Evolutionary conservation across 2,113 vertebrate species (phyloP).

Genomic region (Capricornis sumatraensis): DNA sequence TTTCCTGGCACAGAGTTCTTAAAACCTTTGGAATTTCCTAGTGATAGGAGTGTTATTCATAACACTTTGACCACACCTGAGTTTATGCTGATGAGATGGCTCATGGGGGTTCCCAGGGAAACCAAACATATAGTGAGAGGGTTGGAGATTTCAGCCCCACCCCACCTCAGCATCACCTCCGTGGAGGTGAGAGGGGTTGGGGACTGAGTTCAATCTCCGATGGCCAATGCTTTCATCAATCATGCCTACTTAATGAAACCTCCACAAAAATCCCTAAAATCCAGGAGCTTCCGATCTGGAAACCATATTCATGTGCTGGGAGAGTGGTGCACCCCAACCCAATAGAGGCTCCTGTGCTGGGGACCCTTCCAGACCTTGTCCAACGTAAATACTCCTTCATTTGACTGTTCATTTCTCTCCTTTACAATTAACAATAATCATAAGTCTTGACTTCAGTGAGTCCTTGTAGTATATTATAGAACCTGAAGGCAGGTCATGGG

Average conservation of each 20-base stretch:
- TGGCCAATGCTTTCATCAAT: neutral
- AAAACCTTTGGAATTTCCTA: neutral
- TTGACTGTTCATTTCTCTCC: neutral
- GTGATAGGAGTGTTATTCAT: neutral
- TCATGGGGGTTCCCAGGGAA: neutral
- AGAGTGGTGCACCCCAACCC: neutral
- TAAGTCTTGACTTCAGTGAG: neutral
- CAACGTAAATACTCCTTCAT: neutral
- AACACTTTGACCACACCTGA: too few relatives aligned
- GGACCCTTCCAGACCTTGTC: neutral
- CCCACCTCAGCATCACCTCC: neutral
- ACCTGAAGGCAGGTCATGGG: neutral
- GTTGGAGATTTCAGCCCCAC: neutral
- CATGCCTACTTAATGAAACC: neutral
- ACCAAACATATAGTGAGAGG: neutral
- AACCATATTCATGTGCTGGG: accelerated
- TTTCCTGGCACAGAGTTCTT: neutral
- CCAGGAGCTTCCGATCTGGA: neutral
- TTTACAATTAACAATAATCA: neutral
- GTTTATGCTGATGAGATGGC: neutral
- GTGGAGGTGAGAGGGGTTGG: neutral
- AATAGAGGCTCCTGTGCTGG: neutral
- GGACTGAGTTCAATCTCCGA: neutral
- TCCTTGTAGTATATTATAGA: neutral
- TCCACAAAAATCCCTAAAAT: neutral